phyloP scores from a whole-genome alignment of 2,888 invertebrate genomes.

The Tipula vernalis region DNA sequence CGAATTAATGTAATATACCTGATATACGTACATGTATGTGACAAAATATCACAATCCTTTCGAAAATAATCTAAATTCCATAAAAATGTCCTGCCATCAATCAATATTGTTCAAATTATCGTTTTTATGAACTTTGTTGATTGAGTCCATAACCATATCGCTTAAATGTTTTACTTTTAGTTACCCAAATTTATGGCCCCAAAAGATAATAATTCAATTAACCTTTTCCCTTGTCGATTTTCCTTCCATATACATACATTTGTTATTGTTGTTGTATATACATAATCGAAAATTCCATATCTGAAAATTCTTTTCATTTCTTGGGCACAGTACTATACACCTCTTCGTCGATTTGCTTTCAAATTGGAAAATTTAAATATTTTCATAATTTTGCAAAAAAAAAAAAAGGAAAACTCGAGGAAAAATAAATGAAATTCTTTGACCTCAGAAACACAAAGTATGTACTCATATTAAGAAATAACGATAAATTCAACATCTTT shows the following conservation, averaged over 20 bases:
- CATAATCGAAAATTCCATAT: not conserved
- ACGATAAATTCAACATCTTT: slow-evolving; percentile 4
- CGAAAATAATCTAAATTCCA: not conserved
- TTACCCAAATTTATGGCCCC: not conserved
- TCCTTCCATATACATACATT: not conserved
- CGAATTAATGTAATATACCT: not conserved
- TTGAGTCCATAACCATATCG: not conserved
- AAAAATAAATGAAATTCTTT: not conserved
- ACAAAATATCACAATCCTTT: not conserved
- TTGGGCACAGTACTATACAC: not conserved
- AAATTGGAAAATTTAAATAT: not conserved
- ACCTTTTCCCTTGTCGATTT: not conserved
- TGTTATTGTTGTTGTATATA: not conserved
- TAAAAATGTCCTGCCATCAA: not conserved
- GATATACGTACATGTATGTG: not conserved
- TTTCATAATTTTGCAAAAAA: not conserved
- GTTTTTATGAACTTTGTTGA: not conserved
- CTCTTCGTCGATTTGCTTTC: not conserved
- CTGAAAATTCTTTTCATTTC: not conserved
- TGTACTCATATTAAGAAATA: not conserved
- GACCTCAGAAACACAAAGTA: not conserved
- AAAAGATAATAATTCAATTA: not conserved
- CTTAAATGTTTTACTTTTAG: not conserved
- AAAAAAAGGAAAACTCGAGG: not conserved
- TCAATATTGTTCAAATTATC: not conserved